Percentiles rank a stretch among this genome's conserved stretches.
phyloP scores from a whole-genome alignment of 2,888 invertebrate genomes.

The Tanaodytes sp. region DNA sequence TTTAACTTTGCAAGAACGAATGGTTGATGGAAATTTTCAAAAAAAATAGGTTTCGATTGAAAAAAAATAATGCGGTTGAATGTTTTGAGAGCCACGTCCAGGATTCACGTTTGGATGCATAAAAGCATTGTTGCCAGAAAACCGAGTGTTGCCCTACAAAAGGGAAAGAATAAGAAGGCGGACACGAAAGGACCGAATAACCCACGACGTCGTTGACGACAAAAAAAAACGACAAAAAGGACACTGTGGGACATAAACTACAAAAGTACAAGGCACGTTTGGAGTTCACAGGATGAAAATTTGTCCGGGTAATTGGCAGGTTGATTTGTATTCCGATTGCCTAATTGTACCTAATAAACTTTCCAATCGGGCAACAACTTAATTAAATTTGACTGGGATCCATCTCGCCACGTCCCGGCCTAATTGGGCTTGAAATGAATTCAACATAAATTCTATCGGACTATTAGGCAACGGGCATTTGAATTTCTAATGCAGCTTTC shows the following conservation, averaged over 20 bases:
- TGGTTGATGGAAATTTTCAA: too few relatives aligned
- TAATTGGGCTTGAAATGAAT: slow-evolving; percentile 47
- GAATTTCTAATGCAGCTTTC: slow-evolving; percentile 45
- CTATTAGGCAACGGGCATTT: slow-evolving; percentile 46
- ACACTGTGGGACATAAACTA: slow-evolving; percentile 40
- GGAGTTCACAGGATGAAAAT: slow-evolving; percentile 27
- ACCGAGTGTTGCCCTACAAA: slow-evolving; percentile 26
- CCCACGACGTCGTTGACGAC: not conserved
- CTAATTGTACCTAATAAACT: slow-evolving; percentile 47
- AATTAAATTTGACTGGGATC: slow-evolving; percentile 47
- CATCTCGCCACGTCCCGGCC: slow-evolving; percentile 29
- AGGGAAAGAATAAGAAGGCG: slow-evolving; percentile 14
- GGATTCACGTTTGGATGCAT: slow-evolving; percentile 66
- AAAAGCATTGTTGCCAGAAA: slow-evolving; percentile 62
- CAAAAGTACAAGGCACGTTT: slow-evolving; percentile 26
- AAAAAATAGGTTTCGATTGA: too few relatives aligned
- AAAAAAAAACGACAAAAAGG: slow-evolving; percentile 8
- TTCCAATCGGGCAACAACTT: slow-evolving; percentile 43
- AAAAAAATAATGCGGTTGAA: slow-evolving; percentile 55
- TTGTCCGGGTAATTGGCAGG: slow-evolving; percentile 43
- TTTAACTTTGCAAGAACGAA: too few relatives aligned
- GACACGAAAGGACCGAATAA: too few relatives aligned
- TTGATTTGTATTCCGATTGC: slow-evolving; percentile 45
- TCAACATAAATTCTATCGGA: slow-evolving; percentile 39
- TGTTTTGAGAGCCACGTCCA: slow-evolving; percentile 67